Evolutionary conservation across 2,113 vertebrate genomes (phyloP).

Genomic region (Poeciliopsis retropinna): DNA sequence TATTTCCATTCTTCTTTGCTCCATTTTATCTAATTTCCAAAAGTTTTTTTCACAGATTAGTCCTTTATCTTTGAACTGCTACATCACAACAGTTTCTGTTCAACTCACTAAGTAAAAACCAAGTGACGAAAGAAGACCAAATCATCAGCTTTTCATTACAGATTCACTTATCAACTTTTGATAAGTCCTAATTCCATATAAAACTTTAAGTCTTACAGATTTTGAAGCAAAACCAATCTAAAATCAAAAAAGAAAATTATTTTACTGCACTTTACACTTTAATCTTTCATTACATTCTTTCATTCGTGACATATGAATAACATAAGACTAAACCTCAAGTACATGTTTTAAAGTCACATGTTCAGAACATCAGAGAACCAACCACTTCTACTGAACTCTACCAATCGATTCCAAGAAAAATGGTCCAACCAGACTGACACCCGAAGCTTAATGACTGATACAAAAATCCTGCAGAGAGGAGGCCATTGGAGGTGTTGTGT

Average conservation of each 20-base stretch:
- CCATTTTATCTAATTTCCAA: not conserved
- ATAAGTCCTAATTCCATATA: not conserved
- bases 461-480: too few species aligned
- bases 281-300: not conserved
- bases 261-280: not conserved
- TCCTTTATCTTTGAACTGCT: not conserved
- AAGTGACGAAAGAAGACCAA: not conserved
- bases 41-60: not conserved
- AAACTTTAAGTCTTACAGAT: not conserved
- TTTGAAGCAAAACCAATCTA: not conserved
- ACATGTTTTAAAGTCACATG: too few species aligned
- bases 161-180: not conserved
- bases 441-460: too few species aligned
- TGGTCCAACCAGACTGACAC: too few species aligned
- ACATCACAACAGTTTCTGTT: not conserved
- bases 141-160: not conserved
- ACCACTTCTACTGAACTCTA: not conserved
- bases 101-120: not conserved
- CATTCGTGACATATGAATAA: not conserved
- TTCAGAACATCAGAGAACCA: not conserved
- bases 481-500: too few species aligned
- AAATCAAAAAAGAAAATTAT: not conserved
- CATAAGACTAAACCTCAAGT: not conserved
- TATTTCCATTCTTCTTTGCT: not conserved
- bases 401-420: not conserved